Base-by-base conservation (phyloP, 64 coral and sea anemone genomes). In the Orbicella faveolata region DNA sequence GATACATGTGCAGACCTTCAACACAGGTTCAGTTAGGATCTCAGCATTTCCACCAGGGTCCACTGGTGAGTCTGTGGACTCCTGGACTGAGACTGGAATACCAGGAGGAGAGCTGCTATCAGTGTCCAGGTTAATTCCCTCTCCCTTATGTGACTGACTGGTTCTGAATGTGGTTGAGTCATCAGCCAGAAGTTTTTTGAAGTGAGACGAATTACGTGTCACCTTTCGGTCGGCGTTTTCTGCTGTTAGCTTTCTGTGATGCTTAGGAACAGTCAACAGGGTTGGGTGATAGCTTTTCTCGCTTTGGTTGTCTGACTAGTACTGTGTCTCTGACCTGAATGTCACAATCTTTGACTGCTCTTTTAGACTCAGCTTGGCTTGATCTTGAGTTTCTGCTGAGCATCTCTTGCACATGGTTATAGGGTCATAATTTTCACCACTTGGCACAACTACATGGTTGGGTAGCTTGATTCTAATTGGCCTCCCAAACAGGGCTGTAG, bases 231-330 rank as follows among this genome's bases (percentile, higher is more conserved):
- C 34, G 21, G 41, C 77, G 41, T 34, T 75, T 69, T 83, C 52
- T 35, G 89, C 88, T 57, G 88, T 90, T 79, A 90, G 79, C 79
- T 84, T 90, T 13, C 89, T 90, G 52, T 76, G 79, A 48, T n/a
- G 61, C 68, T 90, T 26, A 30, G 37, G 30, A 34, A 82, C 87
- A 52, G 62, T n/a, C n/a, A n/a, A n/a, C 34, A 77, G 84, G n/a
- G 35, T 36, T 6, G 85, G 57, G 73, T 80, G 73, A 88, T 73
- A 94, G 86, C 87, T 94, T 94, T 14, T 89, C 36, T 41, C 65
- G 78, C 87, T 89, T 83, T 10, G 34, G 70, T 70, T 94, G 86
- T 51, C 77, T 94, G 37, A 94, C 79, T 61, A 84, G 13, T n/a
- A 89, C 79, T 57, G 35, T 76, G 57, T 89, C 86, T 54, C 87